phyloP scores from a whole-genome alignment of 2,888 invertebrate species.

The Orchesellides sinensis region DNA sequence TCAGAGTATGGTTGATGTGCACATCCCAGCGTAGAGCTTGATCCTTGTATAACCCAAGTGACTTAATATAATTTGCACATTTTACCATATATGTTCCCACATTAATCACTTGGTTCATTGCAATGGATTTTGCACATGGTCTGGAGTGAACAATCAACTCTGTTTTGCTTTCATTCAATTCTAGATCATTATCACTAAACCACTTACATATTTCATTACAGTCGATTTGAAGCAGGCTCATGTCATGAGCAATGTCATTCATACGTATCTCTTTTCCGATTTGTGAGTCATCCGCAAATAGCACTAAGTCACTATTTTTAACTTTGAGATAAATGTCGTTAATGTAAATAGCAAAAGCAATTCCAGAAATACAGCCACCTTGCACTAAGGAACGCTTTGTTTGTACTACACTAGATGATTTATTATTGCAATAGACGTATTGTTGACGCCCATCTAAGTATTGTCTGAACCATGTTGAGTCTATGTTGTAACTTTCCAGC shows the following conservation, averaged over 20 bases:
- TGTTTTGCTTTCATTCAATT: conserved; percentile 25
- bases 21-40: neutral
- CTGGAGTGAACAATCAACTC: conserved; percentile 8
- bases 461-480: neutral
- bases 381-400: neutral
- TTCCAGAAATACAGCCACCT: neutral
- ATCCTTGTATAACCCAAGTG: conserved; percentile 28
- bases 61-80: neutral
- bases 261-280: neutral
- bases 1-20: neutral
- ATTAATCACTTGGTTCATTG: neutral
- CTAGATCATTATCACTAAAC: conserved; percentile 27
- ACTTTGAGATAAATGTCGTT: neutral
- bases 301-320: neutral
- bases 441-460: neutral
- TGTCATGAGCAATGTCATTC: neutral
- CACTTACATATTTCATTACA: conserved; percentile 1
- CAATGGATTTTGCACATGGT: neutral
- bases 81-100: neutral
- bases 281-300: conserved; percentile 33
- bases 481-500: conserved; percentile 2
- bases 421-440: neutral
- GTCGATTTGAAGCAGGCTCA: neutral
- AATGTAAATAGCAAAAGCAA: neutral
- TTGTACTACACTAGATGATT: neutral